These are phyloP conservation scores for Drosophila parthenogenetica DNA, from an alignment of 2,888 invertebrate species.

Conservation along the genomic window DNA sequence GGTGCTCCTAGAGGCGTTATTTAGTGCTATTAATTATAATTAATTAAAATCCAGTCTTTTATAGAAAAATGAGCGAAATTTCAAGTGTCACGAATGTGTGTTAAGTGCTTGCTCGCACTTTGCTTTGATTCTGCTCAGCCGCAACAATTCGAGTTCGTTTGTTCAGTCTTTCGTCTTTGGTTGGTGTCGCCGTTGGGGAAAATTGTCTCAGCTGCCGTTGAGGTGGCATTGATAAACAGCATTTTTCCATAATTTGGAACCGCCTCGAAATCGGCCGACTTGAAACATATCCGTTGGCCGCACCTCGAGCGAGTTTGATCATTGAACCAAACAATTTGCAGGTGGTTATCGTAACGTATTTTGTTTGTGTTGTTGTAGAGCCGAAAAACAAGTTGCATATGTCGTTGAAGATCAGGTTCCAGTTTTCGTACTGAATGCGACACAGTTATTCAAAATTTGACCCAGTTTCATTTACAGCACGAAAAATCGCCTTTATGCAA, in stretches of 20 bases:
- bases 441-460: constrained; percentile 53
- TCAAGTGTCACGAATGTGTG: constrained; percentile 58
- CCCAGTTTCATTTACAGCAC: constrained; percentile 30
- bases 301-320: constrained; percentile 32
- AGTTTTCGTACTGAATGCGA: constrained; percentile 41
- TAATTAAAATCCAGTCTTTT: constrained; percentile 51
- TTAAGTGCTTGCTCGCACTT: constrained; percentile 24
- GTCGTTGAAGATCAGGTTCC: constrained; percentile 51
- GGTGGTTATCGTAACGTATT: constrained; percentile 44
- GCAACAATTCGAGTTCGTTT: constrained; percentile 17
- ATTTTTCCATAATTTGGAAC: constrained; percentile 28
- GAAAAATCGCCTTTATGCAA: constrained; percentile 22
- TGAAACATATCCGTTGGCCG: constrained; percentile 33
- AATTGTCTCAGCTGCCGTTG: constrained; percentile 24
- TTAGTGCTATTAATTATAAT: constrained; percentile 41
- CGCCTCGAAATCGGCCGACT: constrained; percentile 18
- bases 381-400: constrained; percentile 50
- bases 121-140: constrained; percentile 3
- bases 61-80: constrained; percentile 5
- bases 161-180: constrained; percentile 40
- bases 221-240: constrained; percentile 43
- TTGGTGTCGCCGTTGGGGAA: constrained; percentile 6
- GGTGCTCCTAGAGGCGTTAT: constrained; percentile 23
- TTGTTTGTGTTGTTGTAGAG: constrained; percentile 14
- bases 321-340: constrained; percentile 58